Evolutionary conservation across 2,797 vertebrate genomes (phyloP).

Genomic region (Staurois parvus): DNA sequence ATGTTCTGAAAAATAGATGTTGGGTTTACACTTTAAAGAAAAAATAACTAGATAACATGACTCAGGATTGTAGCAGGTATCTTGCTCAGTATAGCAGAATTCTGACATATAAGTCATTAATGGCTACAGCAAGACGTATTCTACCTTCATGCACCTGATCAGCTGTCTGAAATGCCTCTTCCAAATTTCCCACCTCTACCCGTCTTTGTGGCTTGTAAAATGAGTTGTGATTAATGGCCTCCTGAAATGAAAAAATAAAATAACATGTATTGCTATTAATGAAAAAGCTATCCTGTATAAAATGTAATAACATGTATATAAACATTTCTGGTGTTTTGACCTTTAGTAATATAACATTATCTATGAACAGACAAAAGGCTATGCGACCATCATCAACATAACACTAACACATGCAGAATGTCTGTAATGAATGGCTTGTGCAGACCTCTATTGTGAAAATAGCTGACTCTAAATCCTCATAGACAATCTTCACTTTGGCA

Average conservation of each 20-base stretch:
- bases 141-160: constrained; percentile 76
- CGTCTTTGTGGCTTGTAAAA: constrained; percentile 75
- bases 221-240: constrained; percentile 73
- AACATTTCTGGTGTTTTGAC: background rate
- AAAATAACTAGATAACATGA: no score
- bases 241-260: constrained; percentile 65
- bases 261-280: background rate
- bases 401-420: background rate
- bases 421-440: background rate
- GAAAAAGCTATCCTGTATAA: background rate
- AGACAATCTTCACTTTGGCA: constrained; percentile 74
- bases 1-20: no score
- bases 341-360: no score
- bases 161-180: constrained; percentile 72
- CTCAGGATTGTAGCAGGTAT: no score
- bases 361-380: no score
- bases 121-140: background rate
- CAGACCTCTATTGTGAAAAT: constrained; percentile 75
- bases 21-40: no score
- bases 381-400: no score
- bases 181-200: constrained; percentile 75
- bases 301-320: background rate
- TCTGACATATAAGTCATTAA: background rate
- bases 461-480: constrained; percentile 73
- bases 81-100: no score